Evolutionary conservation across 2,113 vertebrate species (phyloP).

Genomic region (Ornithorhynchus anatinus): DNA sequence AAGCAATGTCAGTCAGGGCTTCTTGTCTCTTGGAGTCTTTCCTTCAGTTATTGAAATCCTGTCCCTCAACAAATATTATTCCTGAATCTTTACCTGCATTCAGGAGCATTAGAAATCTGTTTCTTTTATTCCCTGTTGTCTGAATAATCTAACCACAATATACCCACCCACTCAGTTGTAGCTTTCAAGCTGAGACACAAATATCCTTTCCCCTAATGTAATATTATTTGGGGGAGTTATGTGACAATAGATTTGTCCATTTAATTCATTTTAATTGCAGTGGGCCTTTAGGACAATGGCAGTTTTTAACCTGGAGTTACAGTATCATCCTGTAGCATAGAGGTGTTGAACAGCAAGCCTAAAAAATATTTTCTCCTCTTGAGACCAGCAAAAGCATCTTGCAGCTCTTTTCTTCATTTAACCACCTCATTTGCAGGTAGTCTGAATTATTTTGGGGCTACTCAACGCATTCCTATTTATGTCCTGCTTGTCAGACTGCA

Average conservation of each 20-base stretch:
- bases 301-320: constrained; percentile 1
- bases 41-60: too few relatives aligned
- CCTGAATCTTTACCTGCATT: too few relatives aligned
- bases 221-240: not conserved
- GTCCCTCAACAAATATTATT: too few relatives aligned
- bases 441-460: constrained; percentile 57
- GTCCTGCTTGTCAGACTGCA: constrained; percentile 42
- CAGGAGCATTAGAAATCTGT: constrained; percentile 1
- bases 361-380: not conserved
- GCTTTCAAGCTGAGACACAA: constrained; percentile 21
- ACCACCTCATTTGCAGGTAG: constrained; percentile 63
- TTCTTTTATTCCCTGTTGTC: constrained; percentile 15
- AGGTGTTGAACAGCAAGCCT: not conserved
- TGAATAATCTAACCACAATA: constrained; percentile 30
- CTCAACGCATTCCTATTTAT: constrained; percentile 60
- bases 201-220: not conserved
- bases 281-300: not conserved
- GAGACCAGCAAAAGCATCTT: constrained; percentile 12
- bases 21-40: too few relatives aligned
- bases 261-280: constrained; percentile 18
- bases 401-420: constrained; percentile 28
- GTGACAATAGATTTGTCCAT: constrained; percentile 10
- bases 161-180: constrained; percentile 32
- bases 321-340: not conserved
- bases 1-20: too few relatives aligned